Conservation (phyloP, 2,888 invertebrate species). For the Amphipoea oculea region DNA sequence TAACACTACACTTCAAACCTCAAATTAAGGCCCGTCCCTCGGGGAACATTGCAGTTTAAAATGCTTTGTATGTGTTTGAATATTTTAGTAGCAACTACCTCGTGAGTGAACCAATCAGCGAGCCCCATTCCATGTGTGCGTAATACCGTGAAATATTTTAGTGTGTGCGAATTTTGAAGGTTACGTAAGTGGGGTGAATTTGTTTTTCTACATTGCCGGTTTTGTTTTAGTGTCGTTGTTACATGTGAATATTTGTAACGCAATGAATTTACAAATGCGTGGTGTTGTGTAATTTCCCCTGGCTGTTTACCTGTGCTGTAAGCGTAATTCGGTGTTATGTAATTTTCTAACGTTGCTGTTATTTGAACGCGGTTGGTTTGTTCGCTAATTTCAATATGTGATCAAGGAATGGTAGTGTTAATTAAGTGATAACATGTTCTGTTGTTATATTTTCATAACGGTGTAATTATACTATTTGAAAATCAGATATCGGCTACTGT, state of each 20-base stretch:
- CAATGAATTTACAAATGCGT: conserved; percentile 50
- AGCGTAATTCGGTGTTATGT: conserved; percentile 40
- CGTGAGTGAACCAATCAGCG: conserved; percentile 63
- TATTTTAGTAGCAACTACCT: conserved; percentile 69
- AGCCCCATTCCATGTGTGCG: conserved; percentile 57
- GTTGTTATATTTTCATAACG: conserved; percentile 1
- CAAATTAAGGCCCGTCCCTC: conserved; percentile 68
- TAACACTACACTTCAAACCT: conserved; percentile 67
- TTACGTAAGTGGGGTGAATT: conserved; percentile 51
- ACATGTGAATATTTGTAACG: conserved; percentile 36
- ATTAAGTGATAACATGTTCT: conserved; percentile 32
- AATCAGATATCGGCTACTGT: not conserved
- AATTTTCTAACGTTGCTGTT: conserved; percentile 26
- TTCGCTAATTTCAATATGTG: conserved; percentile 49
- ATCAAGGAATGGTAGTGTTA: conserved; percentile 33
- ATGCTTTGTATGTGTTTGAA: conserved; percentile 68
- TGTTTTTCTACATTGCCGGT: conserved; percentile 58
- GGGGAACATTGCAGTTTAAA: conserved; percentile 66
- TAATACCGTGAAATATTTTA: conserved; percentile 53
- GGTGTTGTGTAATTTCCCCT: conserved; percentile 42
- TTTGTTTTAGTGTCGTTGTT: conserved; percentile 46
- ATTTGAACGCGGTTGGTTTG: conserved; percentile 31
- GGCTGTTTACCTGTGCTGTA: conserved; percentile 39
- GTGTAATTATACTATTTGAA: not conserved
- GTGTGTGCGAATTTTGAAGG: conserved; percentile 52